Evolutionary conservation across 2,888 invertebrate genomes (phyloP).

Genomic region (Rhagonycha lutea): DNA sequence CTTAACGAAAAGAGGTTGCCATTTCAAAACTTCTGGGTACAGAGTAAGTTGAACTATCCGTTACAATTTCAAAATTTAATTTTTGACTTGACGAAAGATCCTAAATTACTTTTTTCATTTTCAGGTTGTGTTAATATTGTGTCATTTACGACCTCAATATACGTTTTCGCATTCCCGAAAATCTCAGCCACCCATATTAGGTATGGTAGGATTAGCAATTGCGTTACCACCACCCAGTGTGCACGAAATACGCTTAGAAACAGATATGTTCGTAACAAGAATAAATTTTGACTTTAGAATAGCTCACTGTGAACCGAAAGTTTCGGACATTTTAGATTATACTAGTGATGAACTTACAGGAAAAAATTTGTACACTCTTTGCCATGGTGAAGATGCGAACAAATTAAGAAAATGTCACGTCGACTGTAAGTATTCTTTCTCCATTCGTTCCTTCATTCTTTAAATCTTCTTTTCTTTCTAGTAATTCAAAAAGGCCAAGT

Average conservation of each 20-base stretch:
- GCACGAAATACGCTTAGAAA: conserved; percentile 93
- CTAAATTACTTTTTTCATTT: conserved; percentile 34
- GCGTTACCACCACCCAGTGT: conserved; percentile 96
- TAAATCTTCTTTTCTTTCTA: conserved; percentile 57
- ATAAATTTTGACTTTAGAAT: conserved; percentile 95
- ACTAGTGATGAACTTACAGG: conserved; percentile 92
- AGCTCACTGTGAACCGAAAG: conserved; percentile 97
- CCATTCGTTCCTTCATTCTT: background rate
- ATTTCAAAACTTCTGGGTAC: conserved; percentile 95
- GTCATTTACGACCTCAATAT: conserved; percentile 90
- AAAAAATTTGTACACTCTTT: conserved; percentile 90
- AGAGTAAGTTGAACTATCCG: conserved; percentile 72
- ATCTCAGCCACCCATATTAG: conserved; percentile 82
- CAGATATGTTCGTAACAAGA: conserved; percentile 95
- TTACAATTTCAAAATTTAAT: background rate
- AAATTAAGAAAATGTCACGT: conserved; percentile 92
- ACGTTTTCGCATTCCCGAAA: conserved; percentile 90
- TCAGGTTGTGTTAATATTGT: conserved; percentile 92
- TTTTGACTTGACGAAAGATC: background rate
- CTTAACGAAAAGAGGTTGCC: conserved; percentile 94
- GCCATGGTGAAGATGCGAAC: conserved; percentile 94
- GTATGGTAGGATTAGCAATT: conserved; percentile 94
- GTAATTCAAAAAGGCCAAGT: conserved; percentile 97
- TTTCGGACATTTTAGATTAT: conserved; percentile 91
- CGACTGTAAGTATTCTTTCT: conserved; percentile 75